phyloP scores from a whole-genome alignment of 2,113 vertebrate genomes.

The Furnarius figulus region DNA sequence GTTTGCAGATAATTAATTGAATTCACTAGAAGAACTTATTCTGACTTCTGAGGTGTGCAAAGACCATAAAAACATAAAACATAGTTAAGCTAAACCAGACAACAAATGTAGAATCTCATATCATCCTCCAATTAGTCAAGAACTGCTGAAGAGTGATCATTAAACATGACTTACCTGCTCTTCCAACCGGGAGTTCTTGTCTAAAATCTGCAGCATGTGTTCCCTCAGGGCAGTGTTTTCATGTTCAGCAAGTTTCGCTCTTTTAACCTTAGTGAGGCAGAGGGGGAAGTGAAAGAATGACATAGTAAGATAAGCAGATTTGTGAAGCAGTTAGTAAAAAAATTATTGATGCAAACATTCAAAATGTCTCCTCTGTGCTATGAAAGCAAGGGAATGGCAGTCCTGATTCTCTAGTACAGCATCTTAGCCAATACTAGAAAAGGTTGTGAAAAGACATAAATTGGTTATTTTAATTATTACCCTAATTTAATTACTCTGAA shows the following conservation, averaged over 20 bases:
- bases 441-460: background rate
- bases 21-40: background rate
- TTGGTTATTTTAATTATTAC: background rate
- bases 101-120: background rate
- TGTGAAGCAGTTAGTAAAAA: background rate
- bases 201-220: constrained; percentile 84
- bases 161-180: constrained; percentile 73
- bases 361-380: background rate
- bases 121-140: background rate
- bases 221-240: constrained; percentile 77
- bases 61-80: background rate
- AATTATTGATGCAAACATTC: background rate
- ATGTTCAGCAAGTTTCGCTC: constrained; percentile 77
- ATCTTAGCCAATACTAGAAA: background rate
- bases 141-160: background rate
- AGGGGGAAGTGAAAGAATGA: background rate
- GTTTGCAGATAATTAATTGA: background rate
- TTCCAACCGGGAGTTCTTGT: constrained; percentile 81
- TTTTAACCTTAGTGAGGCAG: constrained; percentile 75
- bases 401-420: background rate
- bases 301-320: background rate
- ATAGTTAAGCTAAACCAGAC: background rate
- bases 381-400: background rate
- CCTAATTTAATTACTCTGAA: too few species aligned
- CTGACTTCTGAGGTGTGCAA: background rate